Conservation (phyloP, 2,113 vertebrate genomes). For the Brachyistius frenatus region DNA sequence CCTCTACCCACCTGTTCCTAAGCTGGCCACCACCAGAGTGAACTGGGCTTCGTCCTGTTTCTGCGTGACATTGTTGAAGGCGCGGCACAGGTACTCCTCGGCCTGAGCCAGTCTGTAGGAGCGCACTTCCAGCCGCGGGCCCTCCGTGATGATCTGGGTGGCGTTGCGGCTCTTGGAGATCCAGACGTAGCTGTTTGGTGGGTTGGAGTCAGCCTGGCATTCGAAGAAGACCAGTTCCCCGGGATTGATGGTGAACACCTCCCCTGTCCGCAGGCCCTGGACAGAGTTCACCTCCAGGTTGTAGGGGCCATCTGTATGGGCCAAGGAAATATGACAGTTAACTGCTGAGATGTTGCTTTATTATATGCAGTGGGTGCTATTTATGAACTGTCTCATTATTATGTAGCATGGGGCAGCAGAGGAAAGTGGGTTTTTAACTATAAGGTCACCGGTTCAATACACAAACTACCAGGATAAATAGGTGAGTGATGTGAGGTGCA, state of each 20-base stretch:
- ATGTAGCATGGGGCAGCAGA: background rate
- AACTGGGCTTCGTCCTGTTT: constrained; percentile 91
- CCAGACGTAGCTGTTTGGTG: constrained; percentile 94
- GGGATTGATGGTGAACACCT: constrained; percentile 91
- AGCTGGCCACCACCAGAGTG: constrained; percentile 89
- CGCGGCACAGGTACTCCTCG: constrained; percentile 89
- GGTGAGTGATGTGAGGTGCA: too few species aligned
- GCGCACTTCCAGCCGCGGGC: constrained; percentile 88
- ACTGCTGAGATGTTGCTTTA: constrained; percentile 1
- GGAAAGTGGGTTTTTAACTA: background rate
- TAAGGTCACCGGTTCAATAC: background rate
- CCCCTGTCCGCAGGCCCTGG: constrained; percentile 88
- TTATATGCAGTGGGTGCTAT: background rate
- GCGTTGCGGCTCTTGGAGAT: constrained; percentile 87
- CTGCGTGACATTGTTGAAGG: constrained; percentile 93
- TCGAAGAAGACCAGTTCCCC: constrained; percentile 91
- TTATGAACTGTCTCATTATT: background rate
- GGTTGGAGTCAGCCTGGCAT: constrained; percentile 95
- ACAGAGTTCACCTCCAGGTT: constrained; percentile 92
- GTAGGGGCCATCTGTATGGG: constrained; percentile 92
- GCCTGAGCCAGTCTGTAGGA: constrained; percentile 86
- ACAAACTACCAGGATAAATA: background rate
- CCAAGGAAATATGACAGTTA: constrained; percentile 31
- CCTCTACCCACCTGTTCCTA: constrained; percentile 84
- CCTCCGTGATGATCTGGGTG: constrained; percentile 88